Percentiles rank a stretch among this genome's conserved stretches.
Evolutionary conservation across 23 tunicate species (phyloP).

Genomic region (Aplidium turbinatum): DNA sequence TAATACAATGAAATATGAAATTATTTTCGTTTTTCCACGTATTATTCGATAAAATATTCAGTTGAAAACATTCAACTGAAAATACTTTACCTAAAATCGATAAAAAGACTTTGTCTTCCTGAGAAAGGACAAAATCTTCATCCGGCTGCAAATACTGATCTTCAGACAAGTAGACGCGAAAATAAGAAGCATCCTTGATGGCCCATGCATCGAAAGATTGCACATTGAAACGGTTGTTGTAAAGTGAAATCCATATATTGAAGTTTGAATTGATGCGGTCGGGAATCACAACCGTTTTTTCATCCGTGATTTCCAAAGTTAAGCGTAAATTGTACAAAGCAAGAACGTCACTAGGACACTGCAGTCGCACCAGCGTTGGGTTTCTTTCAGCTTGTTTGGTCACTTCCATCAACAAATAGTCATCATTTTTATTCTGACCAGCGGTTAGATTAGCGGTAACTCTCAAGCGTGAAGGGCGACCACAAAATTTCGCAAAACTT

Average conservation of each 20-base stretch:
- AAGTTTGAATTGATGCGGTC: not conserved
- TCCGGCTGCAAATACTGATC: slow-evolving; percentile 3
- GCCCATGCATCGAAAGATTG: not conserved
- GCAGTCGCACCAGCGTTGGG: not conserved
- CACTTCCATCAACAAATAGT: not conserved
- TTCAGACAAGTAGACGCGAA: slow-evolving; percentile 25
- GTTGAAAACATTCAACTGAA: too few species aligned
- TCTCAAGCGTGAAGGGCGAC: not conserved
- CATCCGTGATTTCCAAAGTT: not conserved
- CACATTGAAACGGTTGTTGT: not conserved
- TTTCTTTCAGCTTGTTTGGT: not conserved
- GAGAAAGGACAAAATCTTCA: not conserved
- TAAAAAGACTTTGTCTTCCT: too few species aligned
- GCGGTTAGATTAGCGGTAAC: not conserved
- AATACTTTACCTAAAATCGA: too few species aligned
- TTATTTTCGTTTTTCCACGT: too few species aligned
- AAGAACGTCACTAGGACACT: slow-evolving; percentile 14
- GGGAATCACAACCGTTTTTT: not conserved
- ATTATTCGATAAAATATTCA: too few species aligned
- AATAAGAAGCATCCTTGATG: not conserved
- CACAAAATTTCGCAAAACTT: too few species aligned
- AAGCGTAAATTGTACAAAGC: not conserved
- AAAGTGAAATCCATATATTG: not conserved
- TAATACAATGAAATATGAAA: too few species aligned
- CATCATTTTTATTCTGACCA: not conserved